phyloP scores from a whole-genome alignment of 2,888 invertebrate species.

The Tanaodytes sp. region DNA sequence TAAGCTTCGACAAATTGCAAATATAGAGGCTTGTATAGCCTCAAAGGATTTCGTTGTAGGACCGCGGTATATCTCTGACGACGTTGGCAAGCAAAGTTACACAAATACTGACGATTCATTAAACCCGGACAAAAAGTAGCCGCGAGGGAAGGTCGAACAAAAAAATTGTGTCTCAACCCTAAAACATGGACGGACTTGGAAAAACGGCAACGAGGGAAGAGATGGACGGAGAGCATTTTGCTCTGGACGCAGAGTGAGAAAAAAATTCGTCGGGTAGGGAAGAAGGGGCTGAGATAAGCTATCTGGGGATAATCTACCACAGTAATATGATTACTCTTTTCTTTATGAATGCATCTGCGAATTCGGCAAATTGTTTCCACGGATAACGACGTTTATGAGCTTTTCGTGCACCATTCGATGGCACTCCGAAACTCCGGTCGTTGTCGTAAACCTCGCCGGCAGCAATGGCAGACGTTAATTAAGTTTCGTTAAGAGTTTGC shows the following conservation, averaged over 20 bases:
- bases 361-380: constrained; percentile 56
- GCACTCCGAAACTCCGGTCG: constrained; percentile 55
- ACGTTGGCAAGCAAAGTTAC: too few species aligned
- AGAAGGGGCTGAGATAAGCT: constrained; percentile 29
- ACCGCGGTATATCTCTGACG: too few species aligned
- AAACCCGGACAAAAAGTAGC: too few species aligned
- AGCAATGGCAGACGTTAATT: constrained; percentile 68
- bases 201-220: constrained; percentile 1
- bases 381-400: constrained; percentile 58
- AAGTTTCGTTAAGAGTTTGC: constrained; percentile 68
- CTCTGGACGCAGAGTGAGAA: constrained; percentile 31
- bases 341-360: constrained; percentile 58
- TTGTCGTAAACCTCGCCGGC: constrained; percentile 62
- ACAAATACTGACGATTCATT: too few species aligned
- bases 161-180: constrained; percentile 15
- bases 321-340: constrained; percentile 52
- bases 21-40: too few species aligned
- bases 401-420: constrained; percentile 53
- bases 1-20: too few species aligned
- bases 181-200: constrained; percentile 11
- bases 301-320: constrained; percentile 35
- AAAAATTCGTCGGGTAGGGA: too few species aligned
- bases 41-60: too few species aligned
- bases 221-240: constrained; percentile 18
- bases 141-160: background rate